Percentiles rank a stretch among this genome's conserved stretches.
These are phyloP conservation scores for Drosophila saltans DNA, from an alignment of 1,140 invertebrate genomes.

Conservation along the genomic window DNA sequence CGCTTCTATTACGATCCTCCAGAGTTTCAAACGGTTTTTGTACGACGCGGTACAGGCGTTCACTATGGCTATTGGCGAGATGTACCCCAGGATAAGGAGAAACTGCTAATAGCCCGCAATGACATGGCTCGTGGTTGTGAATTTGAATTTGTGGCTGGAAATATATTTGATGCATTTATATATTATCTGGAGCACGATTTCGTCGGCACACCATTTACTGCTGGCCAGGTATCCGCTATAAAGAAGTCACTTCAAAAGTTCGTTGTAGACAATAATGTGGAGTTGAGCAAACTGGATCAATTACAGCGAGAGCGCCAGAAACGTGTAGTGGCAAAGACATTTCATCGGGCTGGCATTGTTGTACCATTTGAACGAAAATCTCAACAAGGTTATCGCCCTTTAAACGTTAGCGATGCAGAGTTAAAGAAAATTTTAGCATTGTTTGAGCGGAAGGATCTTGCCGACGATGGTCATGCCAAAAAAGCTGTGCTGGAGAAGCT, in stretches of 20 bases:
- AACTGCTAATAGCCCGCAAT: slow-evolving; percentile 91
- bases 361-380: slow-evolving; percentile 93
- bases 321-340: slow-evolving; percentile 90
- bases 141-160: slow-evolving; percentile 90
- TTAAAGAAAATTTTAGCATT: slow-evolving; percentile 89
- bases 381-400: slow-evolving; percentile 90
- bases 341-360: slow-evolving; percentile 94
- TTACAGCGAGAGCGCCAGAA: slow-evolving; percentile 85
- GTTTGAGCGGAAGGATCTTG: slow-evolving; percentile 85
- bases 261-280: slow-evolving; percentile 86
- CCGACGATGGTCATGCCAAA: slow-evolving; percentile 85
- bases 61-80: slow-evolving; percentile 97
- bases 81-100: slow-evolving; percentile 87
- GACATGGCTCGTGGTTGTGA: slow-evolving; percentile 87
- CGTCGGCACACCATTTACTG: slow-evolving; percentile 88
- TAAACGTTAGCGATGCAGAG: slow-evolving; percentile 90
- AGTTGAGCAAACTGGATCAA: slow-evolving; percentile 50
- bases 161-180: slow-evolving; percentile 93
- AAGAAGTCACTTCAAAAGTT: slow-evolving; percentile 87
- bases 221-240: slow-evolving; percentile 85
- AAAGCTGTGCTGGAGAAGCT: slow-evolving; percentile 86
- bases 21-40: slow-evolving; percentile 93
- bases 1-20: slow-evolving; percentile 97
- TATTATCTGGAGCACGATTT: slow-evolving; percentile 86
- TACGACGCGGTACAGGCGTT: slow-evolving; percentile 87